Conservation (phyloP, 2,797 vertebrate genomes). For the Anableps anableps region DNA sequence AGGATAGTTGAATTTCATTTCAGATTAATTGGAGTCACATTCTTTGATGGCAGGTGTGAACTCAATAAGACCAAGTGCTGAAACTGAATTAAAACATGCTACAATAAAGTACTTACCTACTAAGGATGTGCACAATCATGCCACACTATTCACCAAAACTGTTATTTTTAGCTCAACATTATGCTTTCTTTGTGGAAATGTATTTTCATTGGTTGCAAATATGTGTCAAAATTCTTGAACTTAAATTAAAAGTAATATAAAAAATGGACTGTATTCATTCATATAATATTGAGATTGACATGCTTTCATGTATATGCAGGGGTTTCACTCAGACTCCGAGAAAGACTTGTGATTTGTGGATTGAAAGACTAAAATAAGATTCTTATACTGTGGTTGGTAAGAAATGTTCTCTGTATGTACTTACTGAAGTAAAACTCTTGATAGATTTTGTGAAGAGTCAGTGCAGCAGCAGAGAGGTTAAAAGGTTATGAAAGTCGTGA, state of each 20-base stretch:
- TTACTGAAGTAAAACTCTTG: not conserved
- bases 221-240: not conserved
- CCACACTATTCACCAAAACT: not conserved
- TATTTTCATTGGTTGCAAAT: not conserved
- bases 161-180: not conserved
- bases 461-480: not conserved
- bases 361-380: not conserved
- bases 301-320: not conserved
- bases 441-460: not conserved
- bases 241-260: not conserved
- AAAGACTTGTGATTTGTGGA: not conserved
- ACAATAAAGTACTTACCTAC: not conserved
- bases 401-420: not conserved
- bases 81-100: not conserved
- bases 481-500: not conserved
- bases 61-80: not conserved
- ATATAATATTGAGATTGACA: not conserved
- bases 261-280: not conserved
- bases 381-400: not conserved
- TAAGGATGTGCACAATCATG: not conserved
- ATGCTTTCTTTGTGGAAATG: not conserved
- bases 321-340: not conserved
- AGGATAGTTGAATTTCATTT: not conserved
- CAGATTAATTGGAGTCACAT: not conserved
- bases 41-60: not conserved